Percentiles rank a stretch among this genome's conserved stretches.
Evolutionary conservation across 2,113 vertebrate genomes (phyloP).

Genomic region (Toxotes chatareus): DNA sequence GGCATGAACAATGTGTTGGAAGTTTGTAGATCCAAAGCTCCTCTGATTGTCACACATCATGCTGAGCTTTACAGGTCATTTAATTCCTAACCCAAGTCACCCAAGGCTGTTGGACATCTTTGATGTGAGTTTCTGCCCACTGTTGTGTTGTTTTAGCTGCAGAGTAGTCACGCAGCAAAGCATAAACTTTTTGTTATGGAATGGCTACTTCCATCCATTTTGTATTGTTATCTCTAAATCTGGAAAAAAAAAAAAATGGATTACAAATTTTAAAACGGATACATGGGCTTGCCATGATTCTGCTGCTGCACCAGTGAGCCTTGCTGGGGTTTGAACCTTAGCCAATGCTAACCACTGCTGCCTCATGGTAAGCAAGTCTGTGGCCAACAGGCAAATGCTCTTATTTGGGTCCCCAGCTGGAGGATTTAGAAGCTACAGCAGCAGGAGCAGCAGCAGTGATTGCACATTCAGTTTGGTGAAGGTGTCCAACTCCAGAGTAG

Average conservation of each 20-base stretch:
- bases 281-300: neutral
- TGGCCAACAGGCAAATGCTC: neutral
- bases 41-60: neutral
- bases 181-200: neutral
- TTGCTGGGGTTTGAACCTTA: neutral
- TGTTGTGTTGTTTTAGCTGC: neutral
- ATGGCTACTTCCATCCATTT: neutral
- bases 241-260: neutral
- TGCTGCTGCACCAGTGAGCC: neutral
- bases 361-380: neutral
- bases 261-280: neutral
- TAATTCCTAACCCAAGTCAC: neutral
- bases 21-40: neutral
- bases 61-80: neutral
- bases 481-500: no score
- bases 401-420: constrained; percentile 15
- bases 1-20: constrained; percentile 22
- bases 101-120: neutral
- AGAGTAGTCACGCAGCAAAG: neutral
- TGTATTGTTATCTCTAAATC: neutral
- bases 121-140: neutral
- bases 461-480: constrained; percentile 7
- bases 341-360: neutral
- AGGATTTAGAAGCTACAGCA: neutral
- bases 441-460: neutral